phyloP scores from a whole-genome alignment of 92 coral and sea anemone genomes.

The Palythoa grandiflora region DNA sequence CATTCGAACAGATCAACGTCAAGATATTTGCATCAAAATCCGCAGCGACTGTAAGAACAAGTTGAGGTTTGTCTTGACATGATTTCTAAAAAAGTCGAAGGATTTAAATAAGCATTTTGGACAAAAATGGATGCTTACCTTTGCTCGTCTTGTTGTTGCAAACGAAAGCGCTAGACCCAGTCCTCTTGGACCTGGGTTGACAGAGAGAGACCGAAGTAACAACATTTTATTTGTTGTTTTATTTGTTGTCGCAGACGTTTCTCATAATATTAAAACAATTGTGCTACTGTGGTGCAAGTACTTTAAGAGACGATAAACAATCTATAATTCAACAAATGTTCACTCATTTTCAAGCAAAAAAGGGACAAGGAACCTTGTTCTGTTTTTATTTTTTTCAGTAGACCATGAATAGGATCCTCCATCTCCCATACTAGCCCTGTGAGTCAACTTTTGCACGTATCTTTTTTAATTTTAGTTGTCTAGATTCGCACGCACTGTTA shows the following conservation, averaged over 20 bases:
- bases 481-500: too few species aligned
- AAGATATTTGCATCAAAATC: constrained; percentile 13
- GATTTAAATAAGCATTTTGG: constrained; percentile 1
- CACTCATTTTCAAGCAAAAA: constrained; percentile 5
- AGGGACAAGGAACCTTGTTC: neutral
- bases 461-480: too few species aligned
- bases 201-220: constrained; percentile 10
- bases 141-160: constrained; percentile 30
- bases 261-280: neutral
- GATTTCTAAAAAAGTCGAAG: constrained; percentile 5
- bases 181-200: constrained; percentile 4
- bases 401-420: too few species aligned
- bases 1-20: too few species aligned
- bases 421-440: too few species aligned
- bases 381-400: neutral
- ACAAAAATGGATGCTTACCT: constrained; percentile 2
- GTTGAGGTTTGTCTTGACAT: constrained; percentile 37
- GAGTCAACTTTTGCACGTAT: too few species aligned
- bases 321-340: constrained; percentile 1
- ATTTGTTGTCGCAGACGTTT: constrained; percentile 2
- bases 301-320: neutral
- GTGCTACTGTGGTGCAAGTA: neutral
- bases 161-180: constrained; percentile 1
- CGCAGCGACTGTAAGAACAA: constrained; percentile 31
- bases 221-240: constrained; percentile 5